phyloP scores from a whole-genome alignment of 2,797 vertebrate genomes.

The Channa striata region DNA sequence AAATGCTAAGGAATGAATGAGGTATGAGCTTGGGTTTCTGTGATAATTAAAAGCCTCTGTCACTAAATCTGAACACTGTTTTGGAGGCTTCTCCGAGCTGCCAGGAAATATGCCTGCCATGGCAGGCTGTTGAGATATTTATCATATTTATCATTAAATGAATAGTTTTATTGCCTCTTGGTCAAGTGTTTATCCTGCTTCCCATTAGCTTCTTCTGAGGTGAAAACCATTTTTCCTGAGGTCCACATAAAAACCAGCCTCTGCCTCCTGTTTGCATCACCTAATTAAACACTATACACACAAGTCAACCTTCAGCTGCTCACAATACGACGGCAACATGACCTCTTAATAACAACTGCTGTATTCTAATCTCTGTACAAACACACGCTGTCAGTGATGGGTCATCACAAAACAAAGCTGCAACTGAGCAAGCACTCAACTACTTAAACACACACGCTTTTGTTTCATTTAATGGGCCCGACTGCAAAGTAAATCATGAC shows the following conservation, averaged over 20 bases:
- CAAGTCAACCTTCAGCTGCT: conserved; percentile 1
- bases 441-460: neutral
- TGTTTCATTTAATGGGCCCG: conserved; percentile 28
- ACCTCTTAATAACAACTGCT: conserved; percentile 29
- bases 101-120: conserved; percentile 36
- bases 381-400: conserved; percentile 1
- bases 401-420: conserved; percentile 19
- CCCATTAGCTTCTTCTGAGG: conserved; percentile 33
- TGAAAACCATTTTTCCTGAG: conserved; percentile 18
- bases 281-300: conserved; percentile 14
- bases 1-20: conserved; percentile 64
- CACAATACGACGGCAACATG: conserved; percentile 9
- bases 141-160: conserved; percentile 20
- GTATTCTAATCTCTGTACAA: conserved; percentile 5
- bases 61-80: conserved; percentile 49
- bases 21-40: conserved; percentile 49
- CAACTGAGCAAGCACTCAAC: conserved; percentile 27
- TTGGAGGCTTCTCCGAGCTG: conserved; percentile 26
- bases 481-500: conserved; percentile 27
- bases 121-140: conserved; percentile 19
- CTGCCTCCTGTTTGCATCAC: conserved; percentile 7
- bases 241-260: conserved; percentile 11
- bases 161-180: conserved; percentile 32
- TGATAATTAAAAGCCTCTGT: conserved; percentile 62
- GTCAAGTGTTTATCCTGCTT: conserved; percentile 43